Evolutionary conservation across 2,888 invertebrate species (phyloP).

Genomic region (Bursaphelenchus okinawaensis): DNA sequence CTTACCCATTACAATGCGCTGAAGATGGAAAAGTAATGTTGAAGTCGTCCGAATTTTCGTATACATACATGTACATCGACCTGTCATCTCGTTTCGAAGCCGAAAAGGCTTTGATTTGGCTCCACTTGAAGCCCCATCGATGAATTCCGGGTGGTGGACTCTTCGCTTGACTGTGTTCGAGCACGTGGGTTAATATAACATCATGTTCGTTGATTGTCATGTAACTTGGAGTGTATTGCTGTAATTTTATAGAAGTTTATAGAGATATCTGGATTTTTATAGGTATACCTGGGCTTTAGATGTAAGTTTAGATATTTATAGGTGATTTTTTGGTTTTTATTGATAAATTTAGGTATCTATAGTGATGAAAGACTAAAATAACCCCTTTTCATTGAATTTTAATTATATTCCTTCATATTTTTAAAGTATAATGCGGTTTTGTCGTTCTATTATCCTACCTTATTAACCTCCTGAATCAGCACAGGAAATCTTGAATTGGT

Average conservation of each 20-base stretch:
- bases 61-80: conserved; percentile 90
- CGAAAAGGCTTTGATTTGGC: conserved; percentile 76
- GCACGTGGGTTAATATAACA: conserved; percentile 73
- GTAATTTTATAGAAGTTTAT: no score
- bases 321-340: no score
- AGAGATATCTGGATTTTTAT: no score
- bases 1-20: conserved; percentile 63
- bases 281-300: no score
- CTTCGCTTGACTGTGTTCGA: conserved; percentile 52
- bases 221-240: conserved; percentile 79
- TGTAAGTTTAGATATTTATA: no score
- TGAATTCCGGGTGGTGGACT: conserved; percentile 49
- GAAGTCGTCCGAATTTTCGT: conserved; percentile 95
- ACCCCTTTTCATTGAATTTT: no score
- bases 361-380: no score
- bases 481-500: conserved; percentile 55
- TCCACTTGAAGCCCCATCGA: conserved; percentile 86
- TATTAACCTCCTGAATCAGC: conserved; percentile 80
- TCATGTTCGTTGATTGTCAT: conserved; percentile 89
- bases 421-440: no score
- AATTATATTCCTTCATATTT: no score
- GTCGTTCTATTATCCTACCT: no score
- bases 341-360: no score
- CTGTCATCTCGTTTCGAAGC: conserved; percentile 90
- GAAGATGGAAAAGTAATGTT: conserved; percentile 94